These are phyloP conservation scores for Heliothis virescens DNA, from an alignment of 1,140 invertebrate genomes.

Conservation along the genomic window DNA sequence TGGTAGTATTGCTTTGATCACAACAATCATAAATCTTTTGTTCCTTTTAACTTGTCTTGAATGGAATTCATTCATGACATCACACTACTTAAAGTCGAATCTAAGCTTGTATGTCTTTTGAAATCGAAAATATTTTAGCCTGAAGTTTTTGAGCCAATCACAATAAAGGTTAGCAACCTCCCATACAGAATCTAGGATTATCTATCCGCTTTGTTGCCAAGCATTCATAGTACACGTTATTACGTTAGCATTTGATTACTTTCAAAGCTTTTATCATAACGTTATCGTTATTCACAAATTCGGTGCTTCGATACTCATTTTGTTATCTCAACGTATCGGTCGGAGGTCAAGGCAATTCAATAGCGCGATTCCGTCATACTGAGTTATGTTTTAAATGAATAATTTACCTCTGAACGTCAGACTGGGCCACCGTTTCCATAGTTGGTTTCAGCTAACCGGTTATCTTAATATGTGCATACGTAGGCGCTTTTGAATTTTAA, in stretches of 20 bases:
- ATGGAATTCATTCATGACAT: too few species aligned
- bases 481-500: slow-evolving; percentile 25
- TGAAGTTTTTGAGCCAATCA: too few species aligned
- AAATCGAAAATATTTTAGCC: too few species aligned
- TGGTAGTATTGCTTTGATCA: too few species aligned
- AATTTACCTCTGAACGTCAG: neutral
- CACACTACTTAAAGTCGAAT: too few species aligned
- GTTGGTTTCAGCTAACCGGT: slow-evolving; percentile 30
- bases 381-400: slow-evolving; percentile 4
- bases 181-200: too few species aligned
- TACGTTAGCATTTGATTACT: neutral
- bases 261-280: neutral
- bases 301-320: neutral
- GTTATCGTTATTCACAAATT: slow-evolving; percentile 6
- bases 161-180: too few species aligned
- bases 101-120: neutral
- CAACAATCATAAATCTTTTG: too few species aligned
- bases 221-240: neutral
- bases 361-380: slow-evolving; percentile 10
- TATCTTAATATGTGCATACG: slow-evolving; percentile 37
- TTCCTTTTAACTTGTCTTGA: too few species aligned
- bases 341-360: slow-evolving; percentile 26
- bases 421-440: neutral
- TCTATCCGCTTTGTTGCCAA: neutral
- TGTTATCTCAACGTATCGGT: slow-evolving; percentile 21